Evolutionary conservation across 2,888 invertebrate genomes (phyloP), one percentile per base, ranked within the genome.

Genomic region (Hemistola chrysoprasaria): DNA sequence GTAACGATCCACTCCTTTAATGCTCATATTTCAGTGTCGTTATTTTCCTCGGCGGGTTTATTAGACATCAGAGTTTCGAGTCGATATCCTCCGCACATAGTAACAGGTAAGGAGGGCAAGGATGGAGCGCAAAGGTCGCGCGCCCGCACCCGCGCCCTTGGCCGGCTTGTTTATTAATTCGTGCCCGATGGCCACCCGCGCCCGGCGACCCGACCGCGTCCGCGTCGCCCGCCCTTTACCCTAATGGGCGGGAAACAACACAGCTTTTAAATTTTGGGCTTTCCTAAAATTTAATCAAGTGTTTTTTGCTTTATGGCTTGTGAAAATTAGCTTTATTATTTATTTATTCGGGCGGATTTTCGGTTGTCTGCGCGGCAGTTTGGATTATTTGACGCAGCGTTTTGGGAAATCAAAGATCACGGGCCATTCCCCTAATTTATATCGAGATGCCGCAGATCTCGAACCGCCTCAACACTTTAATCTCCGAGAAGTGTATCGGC

Each of bases 141-240:
- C 61, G 65, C 59, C 61, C 62, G 56, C 61, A 65, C 59, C 61
- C 62, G 66, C 71, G 79, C 70, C 84, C 85, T 85, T 84, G 85
- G 81, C 80, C 75, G 70, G 73, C 68, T 78, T 81, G 82, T 82
- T 85, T 81, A 86, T 85, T 85, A 85, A 84, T 85, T 83, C 73
- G 79, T 76, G 71, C 75, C 71, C 76, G 68, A 76, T 74, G 67
- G 71, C 69, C 63, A 53, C 72, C 78, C 78, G 62, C 16, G n/a
- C 72, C 70, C 69, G 41, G 52, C 64, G 52, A 57, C 67, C 66
- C 56, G 43, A n/a, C n/a, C n/a, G n/a, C n/a, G n/a, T n/a, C 16
- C 16, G 16, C 16, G 16, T 63, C 72, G 55, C 72, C 76, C 76
- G 65, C 74, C 76, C 77, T 71, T n/a, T 70, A 73, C 81, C 80